Evolutionary conservation across 2,888 invertebrate genomes (phyloP).

Genomic region (Hipparchia sbordonii): DNA sequence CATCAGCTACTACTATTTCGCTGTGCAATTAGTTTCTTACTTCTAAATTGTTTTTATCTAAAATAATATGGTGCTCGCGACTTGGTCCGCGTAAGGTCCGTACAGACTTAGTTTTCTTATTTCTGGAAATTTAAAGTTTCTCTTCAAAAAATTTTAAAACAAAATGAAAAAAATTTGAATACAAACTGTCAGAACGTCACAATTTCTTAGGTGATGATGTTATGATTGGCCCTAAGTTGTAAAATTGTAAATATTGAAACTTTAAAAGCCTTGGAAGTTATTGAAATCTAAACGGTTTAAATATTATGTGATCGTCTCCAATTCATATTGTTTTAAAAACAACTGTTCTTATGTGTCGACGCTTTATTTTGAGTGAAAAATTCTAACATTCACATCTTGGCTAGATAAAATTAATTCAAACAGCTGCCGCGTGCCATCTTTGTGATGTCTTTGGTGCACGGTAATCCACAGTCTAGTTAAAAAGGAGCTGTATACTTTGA

Average conservation of each 20-base stretch:
- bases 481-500: constrained; percentile 30
- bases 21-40: neutral
- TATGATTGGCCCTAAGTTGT: too few relatives aligned
- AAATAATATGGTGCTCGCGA: too few relatives aligned
- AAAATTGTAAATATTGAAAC: too few relatives aligned
- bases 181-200: too few relatives aligned
- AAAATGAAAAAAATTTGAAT: too few relatives aligned
- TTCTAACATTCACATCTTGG: constrained; percentile 55
- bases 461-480: constrained; percentile 38
- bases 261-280: neutral
- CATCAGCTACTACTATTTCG: neutral
- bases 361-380: constrained; percentile 52
- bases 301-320: neutral
- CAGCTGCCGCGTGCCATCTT: constrained; percentile 61
- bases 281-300: neutral
- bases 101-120: too few relatives aligned
- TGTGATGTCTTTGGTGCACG: constrained; percentile 33
- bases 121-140: too few relatives aligned
- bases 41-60: too few relatives aligned
- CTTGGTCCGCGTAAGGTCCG: too few relatives aligned
- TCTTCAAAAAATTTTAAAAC: too few relatives aligned
- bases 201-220: too few relatives aligned
- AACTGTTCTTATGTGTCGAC: constrained; percentile 27
- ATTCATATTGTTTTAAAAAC: constrained; percentile 14
- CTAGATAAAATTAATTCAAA: constrained; percentile 62